Conservation (phyloP, 2,797 vertebrate species). For the Lacerta viridis region DNA sequence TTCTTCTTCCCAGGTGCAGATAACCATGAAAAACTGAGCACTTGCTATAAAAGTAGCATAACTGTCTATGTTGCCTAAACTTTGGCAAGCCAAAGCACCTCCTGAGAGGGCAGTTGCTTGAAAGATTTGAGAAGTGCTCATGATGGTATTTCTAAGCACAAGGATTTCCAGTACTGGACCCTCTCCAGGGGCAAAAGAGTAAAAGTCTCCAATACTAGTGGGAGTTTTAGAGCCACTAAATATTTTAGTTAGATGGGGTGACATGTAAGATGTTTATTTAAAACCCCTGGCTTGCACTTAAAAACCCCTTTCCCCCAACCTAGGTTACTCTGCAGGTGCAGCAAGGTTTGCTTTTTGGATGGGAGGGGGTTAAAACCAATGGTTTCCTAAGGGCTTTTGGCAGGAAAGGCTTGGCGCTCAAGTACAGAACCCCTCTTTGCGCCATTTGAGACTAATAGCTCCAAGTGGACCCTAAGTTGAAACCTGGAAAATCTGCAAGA, state of each 20-base stretch:
- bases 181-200: neutral
- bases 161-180: neutral
- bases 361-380: neutral
- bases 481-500: constrained; percentile 38
- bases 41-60: constrained; percentile 6
- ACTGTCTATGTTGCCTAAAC: constrained; percentile 28
- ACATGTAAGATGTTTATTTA: neutral
- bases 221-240: constrained; percentile 33
- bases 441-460: constrained; percentile 53
- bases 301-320: neutral
- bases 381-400: neutral
- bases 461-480: constrained; percentile 54
- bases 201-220: constrained; percentile 13
- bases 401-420: fast-evolving
- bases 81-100: neutral
- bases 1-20: neutral
- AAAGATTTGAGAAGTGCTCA: neutral
- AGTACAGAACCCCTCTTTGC: neutral
- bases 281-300: neutral
- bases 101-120: constrained; percentile 9
- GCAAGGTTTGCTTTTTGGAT: neutral
- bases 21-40: neutral
- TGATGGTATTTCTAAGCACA: neutral
- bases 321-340: constrained; percentile 9
- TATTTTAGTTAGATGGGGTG: neutral